Conservation (phyloP, 2,113 vertebrate genomes). For the Odontesthes bonariensis region DNA sequence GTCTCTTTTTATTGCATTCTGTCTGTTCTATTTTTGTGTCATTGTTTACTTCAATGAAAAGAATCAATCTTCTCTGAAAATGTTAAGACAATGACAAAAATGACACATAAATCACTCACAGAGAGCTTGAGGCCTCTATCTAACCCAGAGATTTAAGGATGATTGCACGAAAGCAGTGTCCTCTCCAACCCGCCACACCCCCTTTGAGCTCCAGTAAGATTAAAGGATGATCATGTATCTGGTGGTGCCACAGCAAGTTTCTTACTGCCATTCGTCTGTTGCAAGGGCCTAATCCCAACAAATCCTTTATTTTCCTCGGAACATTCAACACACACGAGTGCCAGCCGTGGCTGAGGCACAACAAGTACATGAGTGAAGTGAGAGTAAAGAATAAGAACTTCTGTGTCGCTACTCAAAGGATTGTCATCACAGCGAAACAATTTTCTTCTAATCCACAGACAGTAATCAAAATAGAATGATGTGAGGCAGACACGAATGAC, state of each 20-base stretch:
- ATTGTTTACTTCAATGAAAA: neutral
- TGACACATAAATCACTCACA: constrained; percentile 28
- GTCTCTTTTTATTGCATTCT: neutral
- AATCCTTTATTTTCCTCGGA: constrained; percentile 77
- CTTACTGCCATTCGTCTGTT: constrained; percentile 64
- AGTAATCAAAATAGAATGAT: constrained; percentile 70
- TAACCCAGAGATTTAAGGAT: constrained; percentile 62
- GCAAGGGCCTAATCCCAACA: constrained; percentile 71
- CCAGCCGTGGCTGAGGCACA: constrained; percentile 36
- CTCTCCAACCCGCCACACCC: constrained; percentile 35
- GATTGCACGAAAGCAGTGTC: constrained; percentile 70
- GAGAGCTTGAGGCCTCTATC: constrained; percentile 20
- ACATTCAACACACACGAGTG: constrained; percentile 49
- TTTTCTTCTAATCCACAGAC: constrained; percentile 64
- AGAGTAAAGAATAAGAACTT: constrained; percentile 49
- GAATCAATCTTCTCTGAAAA: constrained; percentile 17
- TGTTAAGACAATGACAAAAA: constrained; percentile 32
- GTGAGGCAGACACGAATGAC: constrained; percentile 62
- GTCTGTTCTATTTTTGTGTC: neutral
- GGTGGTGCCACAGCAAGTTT: constrained; percentile 68
- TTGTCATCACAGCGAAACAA: constrained; percentile 57
- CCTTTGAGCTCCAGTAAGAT: constrained; percentile 62
- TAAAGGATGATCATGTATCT: constrained; percentile 77
- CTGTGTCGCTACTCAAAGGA: constrained; percentile 42
- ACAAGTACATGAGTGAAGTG: constrained; percentile 49